Percentiles rank a stretch among this genome's conserved stretches.
phyloP scores from a whole-genome alignment of 2,797 vertebrate species.

The Gallinago solitaria region DNA sequence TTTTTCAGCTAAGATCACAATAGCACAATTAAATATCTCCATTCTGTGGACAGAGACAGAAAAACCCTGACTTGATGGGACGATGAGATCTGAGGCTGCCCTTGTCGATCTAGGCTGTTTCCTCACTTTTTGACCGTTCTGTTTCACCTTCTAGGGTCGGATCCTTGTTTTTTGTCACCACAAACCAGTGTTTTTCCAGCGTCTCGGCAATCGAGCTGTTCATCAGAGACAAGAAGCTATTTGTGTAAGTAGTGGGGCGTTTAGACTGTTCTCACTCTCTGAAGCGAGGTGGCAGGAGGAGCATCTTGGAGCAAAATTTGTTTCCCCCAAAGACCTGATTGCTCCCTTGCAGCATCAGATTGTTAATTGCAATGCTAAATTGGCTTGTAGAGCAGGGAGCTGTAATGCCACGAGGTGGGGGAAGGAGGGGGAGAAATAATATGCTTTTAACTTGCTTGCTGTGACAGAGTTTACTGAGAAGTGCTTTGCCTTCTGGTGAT shows the following conservation, averaged over 20 bases:
- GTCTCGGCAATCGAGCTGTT: conserved; percentile 88
- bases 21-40: background rate
- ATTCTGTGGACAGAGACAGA: background rate
- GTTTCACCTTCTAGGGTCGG: conserved; percentile 77
- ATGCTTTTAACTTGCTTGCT: background rate
- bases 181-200: conserved; percentile 87
- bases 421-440: background rate
- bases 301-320: background rate
- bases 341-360: background rate
- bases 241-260: conserved; percentile 79
- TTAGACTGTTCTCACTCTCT: background rate
- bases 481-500: background rate
- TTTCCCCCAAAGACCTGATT: background rate
- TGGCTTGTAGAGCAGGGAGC: background rate
- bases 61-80: background rate
- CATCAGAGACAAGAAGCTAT: conserved; percentile 86
- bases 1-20: background rate
- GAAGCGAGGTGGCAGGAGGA: background rate
- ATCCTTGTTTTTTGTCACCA: conserved; percentile 84
- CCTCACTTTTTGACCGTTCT: background rate
- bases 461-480: background rate
- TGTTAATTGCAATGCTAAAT: background rate
- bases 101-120: background rate
- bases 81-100: background rate
- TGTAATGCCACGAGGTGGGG: background rate